Base-by-base conservation (phyloP, 2,888 invertebrate species). In the Magallana nippona region DNA sequence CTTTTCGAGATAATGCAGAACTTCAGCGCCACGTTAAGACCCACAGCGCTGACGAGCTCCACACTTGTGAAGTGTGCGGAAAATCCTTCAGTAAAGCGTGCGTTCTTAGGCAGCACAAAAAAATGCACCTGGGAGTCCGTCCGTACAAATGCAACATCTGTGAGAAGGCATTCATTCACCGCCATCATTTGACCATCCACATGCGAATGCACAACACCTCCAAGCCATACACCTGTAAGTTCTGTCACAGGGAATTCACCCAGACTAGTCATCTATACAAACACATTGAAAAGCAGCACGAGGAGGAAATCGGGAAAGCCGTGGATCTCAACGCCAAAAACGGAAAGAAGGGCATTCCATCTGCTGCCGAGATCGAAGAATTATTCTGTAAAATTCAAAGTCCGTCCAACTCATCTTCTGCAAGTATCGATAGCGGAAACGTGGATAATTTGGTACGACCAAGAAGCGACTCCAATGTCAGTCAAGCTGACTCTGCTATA, bases 81-180 rank as follows among this genome's bases (percentile, higher is more conserved):
- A 89, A 89, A 71, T 87, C 86, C 0, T 90, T 90, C 85, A 89
- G 89, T 84, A 89, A 89, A 77, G 89, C 89, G 0, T 89, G 89
- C 81, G 89, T 89, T 11, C 81, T 89, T 44, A 60, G 89, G 11
- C 89, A 89, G 32, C 89, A 89, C 82, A 89, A 88, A 63, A 89
- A 89, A 27, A 87, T 87, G 79, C 89, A 89, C 78, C 83, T 86
- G 1, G 89, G 89, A 1, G 82, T 87, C n/a, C 85, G 89, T 15
- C 89, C 89, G 0, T 88, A 88, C 62, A 88, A 88, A 60, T 89
- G 89, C 82, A 84, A 87, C 1, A 60, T 84, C 17, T 89, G 89
- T 71, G 81, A 83, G 13, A 89, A 89, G 81, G 87, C 89, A 1
- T 89, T 89, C 44, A 89, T 89, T 60, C 89, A 89, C 71, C 86